These are phyloP conservation scores for Ceramica pisi DNA, from an alignment of 2,888 invertebrate species.

Conservation along the genomic window DNA sequence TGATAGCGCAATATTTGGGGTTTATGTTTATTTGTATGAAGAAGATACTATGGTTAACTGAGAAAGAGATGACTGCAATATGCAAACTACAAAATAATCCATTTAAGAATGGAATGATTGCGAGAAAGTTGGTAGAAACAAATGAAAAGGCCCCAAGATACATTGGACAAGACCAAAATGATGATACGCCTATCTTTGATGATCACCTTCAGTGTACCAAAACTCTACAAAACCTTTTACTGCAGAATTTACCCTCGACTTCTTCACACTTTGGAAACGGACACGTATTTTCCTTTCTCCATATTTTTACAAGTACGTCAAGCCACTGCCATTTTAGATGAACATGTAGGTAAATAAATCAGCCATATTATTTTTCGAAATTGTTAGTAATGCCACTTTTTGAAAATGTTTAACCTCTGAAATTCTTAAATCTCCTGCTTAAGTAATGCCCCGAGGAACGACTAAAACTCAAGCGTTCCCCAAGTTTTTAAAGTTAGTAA, in stretches of 20 bases:
- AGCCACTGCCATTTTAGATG: neutral
- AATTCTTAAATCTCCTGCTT: neutral
- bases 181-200: too few species aligned
- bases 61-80: too few species aligned
- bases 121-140: too few species aligned
- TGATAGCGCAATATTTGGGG: too few species aligned
- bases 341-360: neutral
- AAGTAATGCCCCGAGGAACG: conserved; percentile 32
- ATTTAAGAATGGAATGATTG: too few species aligned
- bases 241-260: neutral
- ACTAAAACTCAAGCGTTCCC: conserved; percentile 9
- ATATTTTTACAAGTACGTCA: neutral
- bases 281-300: neutral
- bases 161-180: neutral
- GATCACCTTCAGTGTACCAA: too few species aligned
- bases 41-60: too few species aligned
- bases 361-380: neutral
- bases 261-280: neutral
- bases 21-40: too few species aligned
- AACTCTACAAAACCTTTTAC: neutral
- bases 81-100: too few species aligned
- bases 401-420: neutral
- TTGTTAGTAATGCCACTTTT: neutral
- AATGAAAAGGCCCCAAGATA: neutral
- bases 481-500: conserved; percentile 24